Evolutionary conservation across 2,888 invertebrate species (phyloP).

Genomic region (Sericinus montela): DNA sequence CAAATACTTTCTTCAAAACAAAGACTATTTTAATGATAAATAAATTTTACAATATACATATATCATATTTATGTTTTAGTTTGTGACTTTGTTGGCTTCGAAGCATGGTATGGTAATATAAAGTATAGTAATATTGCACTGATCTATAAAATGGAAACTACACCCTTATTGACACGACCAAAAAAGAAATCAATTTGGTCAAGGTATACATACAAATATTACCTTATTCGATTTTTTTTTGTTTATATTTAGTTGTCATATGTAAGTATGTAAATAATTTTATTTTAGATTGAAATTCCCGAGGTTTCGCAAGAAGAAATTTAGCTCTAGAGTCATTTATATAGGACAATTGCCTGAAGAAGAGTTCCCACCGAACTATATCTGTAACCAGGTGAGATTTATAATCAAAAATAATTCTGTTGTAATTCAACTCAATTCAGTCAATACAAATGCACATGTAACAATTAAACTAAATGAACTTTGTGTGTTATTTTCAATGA

Average conservation of each 20-base stretch:
- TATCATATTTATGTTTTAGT: no score
- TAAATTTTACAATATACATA: no score
- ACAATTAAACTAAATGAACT: no score
- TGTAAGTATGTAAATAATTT: not conserved
- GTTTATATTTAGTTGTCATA: not conserved
- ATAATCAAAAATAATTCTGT: no score
- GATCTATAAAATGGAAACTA: conserved; percentile 55
- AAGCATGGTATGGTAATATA: no score
- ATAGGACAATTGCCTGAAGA: conserved; percentile 88
- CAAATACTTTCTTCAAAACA: no score
- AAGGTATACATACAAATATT: conserved; percentile 61
- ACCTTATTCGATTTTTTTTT: conserved; percentile 3
- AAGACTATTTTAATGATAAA: no score
- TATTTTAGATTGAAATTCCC: conserved; percentile 85
- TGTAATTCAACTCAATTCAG: no score
- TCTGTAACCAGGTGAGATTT: conserved; percentile 89
- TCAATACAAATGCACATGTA: no score
- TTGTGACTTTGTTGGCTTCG: no score
- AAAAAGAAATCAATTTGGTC: conserved; percentile 68
- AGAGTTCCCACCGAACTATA: conserved; percentile 96
- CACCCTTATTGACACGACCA: conserved; percentile 59
- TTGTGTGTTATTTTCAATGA: no score
- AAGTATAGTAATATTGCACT: no score
- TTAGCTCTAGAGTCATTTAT: conserved; percentile 87
- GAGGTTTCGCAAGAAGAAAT: conserved; percentile 86